Evolutionary conservation across 2,797 vertebrate genomes (phyloP).

Genomic region (Thripadectes ignobilis): DNA sequence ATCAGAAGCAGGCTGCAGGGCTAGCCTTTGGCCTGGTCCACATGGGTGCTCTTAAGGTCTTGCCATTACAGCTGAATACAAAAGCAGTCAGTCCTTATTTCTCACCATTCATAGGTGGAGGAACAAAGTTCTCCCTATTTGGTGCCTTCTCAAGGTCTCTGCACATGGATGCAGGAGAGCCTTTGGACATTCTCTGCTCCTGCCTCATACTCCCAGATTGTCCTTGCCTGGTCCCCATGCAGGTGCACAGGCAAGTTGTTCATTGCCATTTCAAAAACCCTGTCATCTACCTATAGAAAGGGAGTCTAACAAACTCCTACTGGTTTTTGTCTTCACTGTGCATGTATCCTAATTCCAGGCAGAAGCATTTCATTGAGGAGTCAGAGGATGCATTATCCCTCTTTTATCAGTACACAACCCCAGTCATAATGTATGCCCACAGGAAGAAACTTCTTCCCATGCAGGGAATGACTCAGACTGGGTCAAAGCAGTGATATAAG

Average conservation of each 20-base stretch:
- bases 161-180: not conserved
- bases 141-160: not conserved
- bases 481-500: conserved; percentile 8
- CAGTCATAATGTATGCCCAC: conserved; percentile 27
- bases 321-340: not conserved
- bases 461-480: conserved; percentile 55
- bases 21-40: not conserved
- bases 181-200: not conserved
- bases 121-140: not conserved
- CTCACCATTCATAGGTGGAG: not conserved
- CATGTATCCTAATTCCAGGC: not conserved
- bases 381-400: not conserved
- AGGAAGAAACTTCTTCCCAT: not conserved
- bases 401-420: conserved; percentile 45
- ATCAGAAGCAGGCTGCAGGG: not conserved
- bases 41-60: not conserved
- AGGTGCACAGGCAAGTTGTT: accelerated
- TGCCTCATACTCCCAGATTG: not conserved
- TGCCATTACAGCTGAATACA: not conserved
- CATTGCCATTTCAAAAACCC: not conserved
- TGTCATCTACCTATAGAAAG: not conserved
- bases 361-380: not conserved
- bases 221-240: accelerated
- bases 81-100: not conserved
- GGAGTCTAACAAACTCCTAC: not conserved